phyloP scores from a whole-genome alignment of 1,140 invertebrate species.

The Hermetia illucens region DNA sequence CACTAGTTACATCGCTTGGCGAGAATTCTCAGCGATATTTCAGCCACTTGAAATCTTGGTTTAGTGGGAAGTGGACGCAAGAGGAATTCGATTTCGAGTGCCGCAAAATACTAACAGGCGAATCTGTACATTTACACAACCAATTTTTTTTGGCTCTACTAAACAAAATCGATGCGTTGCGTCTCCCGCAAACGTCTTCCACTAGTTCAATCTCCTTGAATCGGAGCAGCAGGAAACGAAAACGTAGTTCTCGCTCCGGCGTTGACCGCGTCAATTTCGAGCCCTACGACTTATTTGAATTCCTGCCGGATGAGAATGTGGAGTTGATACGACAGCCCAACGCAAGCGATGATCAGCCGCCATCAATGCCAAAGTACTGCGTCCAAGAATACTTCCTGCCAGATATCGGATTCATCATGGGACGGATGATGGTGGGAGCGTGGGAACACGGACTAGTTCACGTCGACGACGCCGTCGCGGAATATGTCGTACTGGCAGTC shows the following conservation, averaged over 20 bases:
- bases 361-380: constrained; percentile 34
- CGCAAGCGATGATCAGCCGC: constrained; percentile 12
- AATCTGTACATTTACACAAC: constrained; percentile 67
- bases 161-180: constrained; percentile 56
- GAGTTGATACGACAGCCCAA: constrained; percentile 17
- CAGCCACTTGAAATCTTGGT: constrained; percentile 55
- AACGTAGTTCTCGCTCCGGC: constrained; percentile 39
- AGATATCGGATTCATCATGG: constrained; percentile 60
- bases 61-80: constrained; percentile 58
- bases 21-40: constrained; percentile 52
- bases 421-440: constrained; percentile 60
- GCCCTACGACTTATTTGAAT: constrained; percentile 37
- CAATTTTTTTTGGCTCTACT: constrained; percentile 66
- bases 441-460: constrained; percentile 71
- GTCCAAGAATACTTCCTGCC: constrained; percentile 55
- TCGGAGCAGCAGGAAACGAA: constrained; percentile 34
- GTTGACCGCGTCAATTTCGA: constrained; percentile 53
- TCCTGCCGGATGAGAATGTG: constrained; percentile 30
- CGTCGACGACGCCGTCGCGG: constrained; percentile 60
- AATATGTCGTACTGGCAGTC: constrained; percentile 57
- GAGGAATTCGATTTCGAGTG: constrained; percentile 69
- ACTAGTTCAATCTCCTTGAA: constrained; percentile 11
- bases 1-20: constrained; percentile 42
- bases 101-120: constrained; percentile 46
- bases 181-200: constrained; percentile 27